Evolutionary conservation across 1,140 invertebrate species (phyloP).

Genomic region (Bombus fervidus): DNA sequence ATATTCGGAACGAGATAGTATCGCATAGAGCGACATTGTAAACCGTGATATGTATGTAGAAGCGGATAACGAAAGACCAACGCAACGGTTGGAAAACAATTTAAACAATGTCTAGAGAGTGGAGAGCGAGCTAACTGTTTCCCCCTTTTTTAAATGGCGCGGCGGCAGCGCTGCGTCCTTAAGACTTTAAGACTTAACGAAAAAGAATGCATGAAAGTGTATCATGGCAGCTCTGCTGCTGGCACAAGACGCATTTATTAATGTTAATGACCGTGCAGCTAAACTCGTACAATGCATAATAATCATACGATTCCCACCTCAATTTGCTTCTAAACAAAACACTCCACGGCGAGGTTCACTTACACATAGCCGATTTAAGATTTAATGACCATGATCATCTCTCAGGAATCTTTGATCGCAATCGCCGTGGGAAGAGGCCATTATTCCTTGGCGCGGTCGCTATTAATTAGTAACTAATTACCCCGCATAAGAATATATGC

Average conservation of each 20-base stretch:
- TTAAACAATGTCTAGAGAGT: background rate
- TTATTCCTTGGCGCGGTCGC: constrained; percentile 33
- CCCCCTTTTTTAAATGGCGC: background rate
- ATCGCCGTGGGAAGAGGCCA: constrained; percentile 54
- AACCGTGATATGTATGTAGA: no score
- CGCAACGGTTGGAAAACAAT: no score
- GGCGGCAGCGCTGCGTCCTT: background rate
- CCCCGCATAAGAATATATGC: constrained; percentile 1
- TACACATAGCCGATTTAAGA: constrained; percentile 9
- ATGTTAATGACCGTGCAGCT: constrained; percentile 51
- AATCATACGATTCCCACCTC: constrained; percentile 51
- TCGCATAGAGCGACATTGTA: no score
- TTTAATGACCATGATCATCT: constrained; percentile 45
- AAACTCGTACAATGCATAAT: constrained; percentile 53
- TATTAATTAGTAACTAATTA: constrained; percentile 67
- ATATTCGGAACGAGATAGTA: no score
- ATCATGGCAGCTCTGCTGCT: background rate
- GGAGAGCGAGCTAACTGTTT: constrained; percentile 9
- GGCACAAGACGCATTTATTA: constrained; percentile 30
- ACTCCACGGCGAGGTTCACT: constrained; percentile 22
- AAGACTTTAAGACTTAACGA: background rate
- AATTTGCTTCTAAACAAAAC: constrained; percentile 57
- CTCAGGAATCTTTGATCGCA: constrained; percentile 46
- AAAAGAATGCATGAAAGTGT: constrained; percentile 9
- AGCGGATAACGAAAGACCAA: no score